phyloP scores from a whole-genome alignment of 2,888 invertebrate genomes.

The Dasypogon diadema region DNA sequence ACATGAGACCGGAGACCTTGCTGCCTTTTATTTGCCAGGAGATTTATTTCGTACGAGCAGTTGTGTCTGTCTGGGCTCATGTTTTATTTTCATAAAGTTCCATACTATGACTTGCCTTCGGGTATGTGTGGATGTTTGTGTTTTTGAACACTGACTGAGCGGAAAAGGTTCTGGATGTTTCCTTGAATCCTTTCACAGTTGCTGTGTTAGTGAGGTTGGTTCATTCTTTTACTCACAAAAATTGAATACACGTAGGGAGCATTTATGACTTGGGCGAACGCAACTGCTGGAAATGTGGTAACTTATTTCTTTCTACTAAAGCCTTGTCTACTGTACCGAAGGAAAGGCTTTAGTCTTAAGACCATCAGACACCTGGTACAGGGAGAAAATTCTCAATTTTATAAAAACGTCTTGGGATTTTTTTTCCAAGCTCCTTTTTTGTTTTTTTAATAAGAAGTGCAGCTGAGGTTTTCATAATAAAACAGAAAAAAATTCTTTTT shows the following conservation, averaged over 20 bases:
- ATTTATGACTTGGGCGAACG: neutral
- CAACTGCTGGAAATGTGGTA: neutral
- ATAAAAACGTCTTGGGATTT: slow-evolving; percentile 14
- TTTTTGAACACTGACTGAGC: neutral
- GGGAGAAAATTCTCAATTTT: slow-evolving; percentile 34
- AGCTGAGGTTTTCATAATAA: slow-evolving; percentile 29
- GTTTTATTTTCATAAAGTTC: slow-evolving; percentile 51
- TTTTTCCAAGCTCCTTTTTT: slow-evolving; percentile 6
- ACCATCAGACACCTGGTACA: slow-evolving; percentile 52
- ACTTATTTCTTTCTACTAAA: slow-evolving; percentile 9
- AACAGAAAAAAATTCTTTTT: too few species aligned
- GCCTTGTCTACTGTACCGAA: slow-evolving; percentile 4
- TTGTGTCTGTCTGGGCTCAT: slow-evolving; percentile 48
- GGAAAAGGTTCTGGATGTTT: neutral
- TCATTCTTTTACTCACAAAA: neutral
- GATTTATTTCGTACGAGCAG: slow-evolving; percentile 52
- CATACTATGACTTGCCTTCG: slow-evolving; percentile 18
- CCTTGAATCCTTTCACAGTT: neutral
- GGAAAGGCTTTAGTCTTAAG: slow-evolving; percentile 51
- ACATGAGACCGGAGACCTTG: slow-evolving; percentile 57
- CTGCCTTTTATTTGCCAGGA: slow-evolving; percentile 52
- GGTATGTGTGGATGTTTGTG: neutral
- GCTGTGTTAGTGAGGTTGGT: neutral
- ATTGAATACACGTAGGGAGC: neutral
- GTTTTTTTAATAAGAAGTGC: neutral